Evolutionary conservation across 2,797 vertebrate genomes (phyloP).

Genomic region (Neostethus bicornis): DNA sequence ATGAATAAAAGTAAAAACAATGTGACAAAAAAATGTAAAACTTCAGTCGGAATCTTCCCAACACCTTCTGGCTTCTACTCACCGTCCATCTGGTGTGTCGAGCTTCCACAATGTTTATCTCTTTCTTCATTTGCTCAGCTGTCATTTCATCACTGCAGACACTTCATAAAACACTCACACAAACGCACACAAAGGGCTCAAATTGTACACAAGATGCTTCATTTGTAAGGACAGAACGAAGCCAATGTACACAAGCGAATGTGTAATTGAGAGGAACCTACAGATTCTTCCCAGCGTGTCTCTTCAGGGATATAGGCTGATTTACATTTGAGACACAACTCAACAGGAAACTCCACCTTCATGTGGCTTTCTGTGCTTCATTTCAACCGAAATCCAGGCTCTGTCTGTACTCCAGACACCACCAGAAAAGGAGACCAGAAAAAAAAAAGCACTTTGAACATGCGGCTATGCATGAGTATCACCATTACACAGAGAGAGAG

Average conservation of each 20-base stretch:
- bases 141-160: constrained; percentile 46
- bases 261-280: constrained; percentile 32
- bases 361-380: constrained; percentile 9
- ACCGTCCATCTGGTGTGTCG: constrained; percentile 55
- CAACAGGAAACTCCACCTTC: constrained; percentile 45
- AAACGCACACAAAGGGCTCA: constrained; percentile 5
- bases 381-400: constrained; percentile 18
- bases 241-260: constrained; percentile 29
- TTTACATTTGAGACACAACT: constrained; percentile 48
- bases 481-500: constrained; percentile 23
- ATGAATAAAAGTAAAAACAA: not conserved
- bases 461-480: constrained; percentile 43
- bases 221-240: constrained; percentile 13
- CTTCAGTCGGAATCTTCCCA: constrained; percentile 24
- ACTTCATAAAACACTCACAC: constrained; percentile 6
- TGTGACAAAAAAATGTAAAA: constrained; percentile 17
- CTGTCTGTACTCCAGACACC: constrained; percentile 17
- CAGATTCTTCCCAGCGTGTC: constrained; percentile 20
- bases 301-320: constrained; percentile 14
- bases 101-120: constrained; percentile 58
- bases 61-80: constrained; percentile 32
- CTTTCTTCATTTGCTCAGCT: constrained; percentile 70
- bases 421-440: constrained; percentile 1
- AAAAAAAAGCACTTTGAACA: constrained; percentile 23
- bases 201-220: constrained; percentile 14